Conservation (phyloP, 2,113 vertebrate genomes). For the Myotis davidii region DNA sequence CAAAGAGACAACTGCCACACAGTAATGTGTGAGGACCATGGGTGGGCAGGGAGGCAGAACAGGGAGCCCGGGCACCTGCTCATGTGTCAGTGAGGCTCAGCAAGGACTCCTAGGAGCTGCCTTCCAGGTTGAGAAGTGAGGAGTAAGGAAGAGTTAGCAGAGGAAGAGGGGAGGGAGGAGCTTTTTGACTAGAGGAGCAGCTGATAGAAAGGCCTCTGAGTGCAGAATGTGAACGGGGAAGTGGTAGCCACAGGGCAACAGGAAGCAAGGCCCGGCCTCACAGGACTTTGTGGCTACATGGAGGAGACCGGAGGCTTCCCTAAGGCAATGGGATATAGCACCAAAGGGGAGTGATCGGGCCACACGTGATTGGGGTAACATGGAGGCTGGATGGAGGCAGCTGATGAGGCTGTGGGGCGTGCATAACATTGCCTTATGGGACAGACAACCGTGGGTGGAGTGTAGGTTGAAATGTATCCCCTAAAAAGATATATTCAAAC, state of each 20-base stretch:
- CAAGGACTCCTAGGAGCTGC: neutral
- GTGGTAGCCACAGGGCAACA: neutral
- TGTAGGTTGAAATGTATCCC: neutral
- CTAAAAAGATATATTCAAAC: neutral
- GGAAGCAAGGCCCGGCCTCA: rapidly evolving
- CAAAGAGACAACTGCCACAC: neutral
- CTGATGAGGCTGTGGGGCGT: neutral
- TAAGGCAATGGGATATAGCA: neutral
- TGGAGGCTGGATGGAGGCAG: neutral
- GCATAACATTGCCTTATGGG: neutral
- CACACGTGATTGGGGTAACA: neutral
- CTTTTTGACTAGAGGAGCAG: neutral
- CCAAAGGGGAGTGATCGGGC: neutral
- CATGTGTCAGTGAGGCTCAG: neutral
- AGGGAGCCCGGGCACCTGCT: neutral
- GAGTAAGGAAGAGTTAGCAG: neutral
- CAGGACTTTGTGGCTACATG: neutral
- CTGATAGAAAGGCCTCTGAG: rapidly evolving
- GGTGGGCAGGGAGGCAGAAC: neutral
- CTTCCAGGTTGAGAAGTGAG: neutral
- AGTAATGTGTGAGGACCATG: neutral
- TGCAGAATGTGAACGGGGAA: neutral
- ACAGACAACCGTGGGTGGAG: neutral
- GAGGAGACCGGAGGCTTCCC: neutral
- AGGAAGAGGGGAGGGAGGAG: neutral